Conservation (phyloP, 2,888 invertebrate genomes). For the Mesorhabditis spiculigera region DNA sequence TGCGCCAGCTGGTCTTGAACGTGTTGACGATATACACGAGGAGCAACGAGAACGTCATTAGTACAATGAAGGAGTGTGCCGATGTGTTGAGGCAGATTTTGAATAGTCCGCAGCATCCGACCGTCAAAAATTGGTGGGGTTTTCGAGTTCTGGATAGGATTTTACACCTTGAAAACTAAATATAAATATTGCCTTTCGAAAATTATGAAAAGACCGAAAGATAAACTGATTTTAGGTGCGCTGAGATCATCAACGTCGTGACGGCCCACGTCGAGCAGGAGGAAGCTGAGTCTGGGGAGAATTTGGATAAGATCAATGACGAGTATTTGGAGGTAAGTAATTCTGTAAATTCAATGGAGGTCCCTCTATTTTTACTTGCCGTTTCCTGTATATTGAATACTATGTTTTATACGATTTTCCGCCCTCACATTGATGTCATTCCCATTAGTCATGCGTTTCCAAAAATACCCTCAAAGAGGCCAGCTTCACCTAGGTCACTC, state of each 20-base stretch:
- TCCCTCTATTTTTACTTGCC: no score
- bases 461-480: no score
- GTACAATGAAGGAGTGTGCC: slow-evolving; percentile 50
- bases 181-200: not conserved
- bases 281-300: slow-evolving; percentile 61
- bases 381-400: no score
- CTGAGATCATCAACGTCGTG: slow-evolving; percentile 54
- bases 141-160: not conserved
- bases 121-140: slow-evolving; percentile 50
- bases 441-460: no score
- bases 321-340: slow-evolving; percentile 63
- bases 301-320: slow-evolving; percentile 62
- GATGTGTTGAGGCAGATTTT: slow-evolving; percentile 54
- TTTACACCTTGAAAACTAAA: not conserved
- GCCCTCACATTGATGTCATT: no score
- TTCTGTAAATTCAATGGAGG: no score
- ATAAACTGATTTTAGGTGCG: slow-evolving; percentile 36
- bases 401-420: no score
- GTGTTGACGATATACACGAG: slow-evolving; percentile 49
- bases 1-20: slow-evolving; percentile 54
- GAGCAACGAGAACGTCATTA: slow-evolving; percentile 43
- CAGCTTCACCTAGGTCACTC: no score
- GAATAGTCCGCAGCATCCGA: slow-evolving; percentile 57
- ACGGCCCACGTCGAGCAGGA: slow-evolving; percentile 56
- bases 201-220: not conserved